These are phyloP conservation scores for Raja brachyura DNA, from an alignment of 2,113 vertebrate genomes.

Conservation along the genomic window DNA sequence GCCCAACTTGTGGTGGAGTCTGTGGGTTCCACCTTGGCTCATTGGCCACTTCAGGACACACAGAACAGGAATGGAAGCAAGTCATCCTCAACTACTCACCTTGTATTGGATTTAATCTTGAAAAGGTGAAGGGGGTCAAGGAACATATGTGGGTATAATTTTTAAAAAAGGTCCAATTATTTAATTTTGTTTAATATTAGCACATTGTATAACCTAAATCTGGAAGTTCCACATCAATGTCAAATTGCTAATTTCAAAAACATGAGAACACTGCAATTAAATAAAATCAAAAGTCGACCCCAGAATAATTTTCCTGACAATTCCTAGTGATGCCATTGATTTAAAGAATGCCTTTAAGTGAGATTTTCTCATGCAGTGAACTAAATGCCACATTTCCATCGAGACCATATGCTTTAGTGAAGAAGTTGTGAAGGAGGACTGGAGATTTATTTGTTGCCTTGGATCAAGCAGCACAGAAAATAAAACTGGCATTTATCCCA, in stretches of 20 bases:
- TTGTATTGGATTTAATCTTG: too few relatives aligned
- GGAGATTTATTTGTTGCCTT: slow-evolving; percentile 35
- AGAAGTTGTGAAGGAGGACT: slow-evolving; percentile 20
- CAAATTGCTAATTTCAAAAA: background rate
- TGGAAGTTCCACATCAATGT: background rate
- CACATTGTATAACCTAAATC: background rate
- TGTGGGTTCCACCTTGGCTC: too few relatives aligned
- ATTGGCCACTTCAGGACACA: too few relatives aligned
- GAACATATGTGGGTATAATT: background rate
- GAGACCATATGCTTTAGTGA: slow-evolving; percentile 1
- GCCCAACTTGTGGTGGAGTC: too few relatives aligned
- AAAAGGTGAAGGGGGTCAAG: too few relatives aligned
- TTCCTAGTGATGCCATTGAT: background rate
- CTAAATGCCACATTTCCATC: slow-evolving; percentile 10
- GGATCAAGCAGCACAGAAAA: slow-evolving; percentile 23
- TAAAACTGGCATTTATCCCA: slow-evolving; percentile 32
- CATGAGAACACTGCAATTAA: background rate
- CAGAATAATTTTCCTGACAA: background rate
- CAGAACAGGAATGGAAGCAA: too few relatives aligned
- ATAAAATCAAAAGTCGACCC: background rate
- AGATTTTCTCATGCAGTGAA: slow-evolving; percentile 14
- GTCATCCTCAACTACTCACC: too few relatives aligned
- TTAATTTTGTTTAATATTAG: background rate
- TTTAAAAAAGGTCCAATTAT: background rate
- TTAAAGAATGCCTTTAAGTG: background rate